phyloP scores from a whole-genome alignment of 2,113 vertebrate species.

The Leucopternis melanops region DNA sequence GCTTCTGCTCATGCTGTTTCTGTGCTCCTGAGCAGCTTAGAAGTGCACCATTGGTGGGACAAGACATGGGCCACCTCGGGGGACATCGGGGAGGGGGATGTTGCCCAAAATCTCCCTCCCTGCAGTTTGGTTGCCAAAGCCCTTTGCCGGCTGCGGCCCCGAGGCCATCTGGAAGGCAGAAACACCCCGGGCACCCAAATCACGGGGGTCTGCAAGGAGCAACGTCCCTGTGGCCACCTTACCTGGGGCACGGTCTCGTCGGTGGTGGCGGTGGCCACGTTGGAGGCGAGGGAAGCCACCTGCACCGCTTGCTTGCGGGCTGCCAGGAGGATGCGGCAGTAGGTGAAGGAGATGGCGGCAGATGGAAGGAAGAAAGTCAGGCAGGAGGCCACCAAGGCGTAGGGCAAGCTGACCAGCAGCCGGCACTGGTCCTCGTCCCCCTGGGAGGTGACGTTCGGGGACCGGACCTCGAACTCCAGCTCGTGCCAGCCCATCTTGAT shows the following conservation, averaged over 20 bases:
- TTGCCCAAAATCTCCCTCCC: not conserved
- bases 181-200: not conserved
- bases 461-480: slow-evolving; percentile 59
- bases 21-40: not conserved
- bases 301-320: slow-evolving; percentile 87
- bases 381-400: slow-evolving; percentile 88
- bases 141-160: not conserved
- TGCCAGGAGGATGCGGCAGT: slow-evolving; percentile 89
- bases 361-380: slow-evolving; percentile 95
- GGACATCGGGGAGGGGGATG: not conserved
- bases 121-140: not conserved
- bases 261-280: slow-evolving; percentile 38
- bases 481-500: slow-evolving; percentile 94
- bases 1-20: not conserved
- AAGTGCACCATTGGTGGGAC: not conserved
- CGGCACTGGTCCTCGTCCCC: slow-evolving; percentile 79
- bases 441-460: slow-evolving; percentile 56
- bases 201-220: not conserved
- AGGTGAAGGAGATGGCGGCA: slow-evolving; percentile 93
- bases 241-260: slow-evolving; percentile 71
- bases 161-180: not conserved
- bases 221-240: rapidly evolving
- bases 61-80: rapidly evolving
- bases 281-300: slow-evolving; percentile 85
- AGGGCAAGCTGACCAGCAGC: slow-evolving; percentile 87